These are phyloP conservation scores for Apotomis turbidana DNA, from an alignment of 2,888 invertebrate genomes.

Conservation along the genomic window DNA sequence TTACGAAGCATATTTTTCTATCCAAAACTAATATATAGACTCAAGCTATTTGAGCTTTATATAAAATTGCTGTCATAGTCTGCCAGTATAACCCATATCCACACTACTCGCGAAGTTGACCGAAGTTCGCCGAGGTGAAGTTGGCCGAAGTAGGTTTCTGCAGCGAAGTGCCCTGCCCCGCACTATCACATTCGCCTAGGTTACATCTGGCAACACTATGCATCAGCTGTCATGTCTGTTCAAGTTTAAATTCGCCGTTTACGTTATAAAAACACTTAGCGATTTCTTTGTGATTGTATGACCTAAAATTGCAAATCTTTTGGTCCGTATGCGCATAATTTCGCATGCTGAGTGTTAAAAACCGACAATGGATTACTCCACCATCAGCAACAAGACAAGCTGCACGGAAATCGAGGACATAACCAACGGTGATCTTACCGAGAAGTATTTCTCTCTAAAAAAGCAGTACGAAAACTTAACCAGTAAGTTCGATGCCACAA, in stretches of 20 bases:
- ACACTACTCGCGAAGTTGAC: too few species aligned
- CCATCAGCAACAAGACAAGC: constrained; percentile 73
- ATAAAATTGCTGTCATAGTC: not conserved
- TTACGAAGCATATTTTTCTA: not conserved
- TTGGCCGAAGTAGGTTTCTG: too few species aligned
- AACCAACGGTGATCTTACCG: constrained; percentile 70
- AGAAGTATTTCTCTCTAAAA: constrained; percentile 71
- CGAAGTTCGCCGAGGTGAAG: not conserved
- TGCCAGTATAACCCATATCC: too few species aligned
- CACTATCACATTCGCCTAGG: too few species aligned
- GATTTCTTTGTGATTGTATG: not conserved
- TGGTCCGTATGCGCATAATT: not conserved
- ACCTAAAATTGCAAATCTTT: not conserved
- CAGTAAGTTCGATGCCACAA: constrained; percentile 66
- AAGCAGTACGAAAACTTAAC: constrained; percentile 72
- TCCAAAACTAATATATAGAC: not conserved
- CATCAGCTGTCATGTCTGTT: constrained; percentile 3
- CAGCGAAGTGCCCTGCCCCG: too few species aligned
- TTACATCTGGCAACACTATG: not conserved
- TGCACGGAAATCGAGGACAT: constrained; percentile 70
- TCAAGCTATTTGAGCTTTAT: not conserved
- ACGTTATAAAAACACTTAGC: constrained; percentile 23
- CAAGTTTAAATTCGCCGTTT: constrained; percentile 25
- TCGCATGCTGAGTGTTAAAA: constrained; percentile 1
- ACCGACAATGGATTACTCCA: constrained; percentile 74